Evolutionary conservation across 2,113 vertebrate genomes (phyloP).

Genomic region (Rhynchomys soricoides): DNA sequence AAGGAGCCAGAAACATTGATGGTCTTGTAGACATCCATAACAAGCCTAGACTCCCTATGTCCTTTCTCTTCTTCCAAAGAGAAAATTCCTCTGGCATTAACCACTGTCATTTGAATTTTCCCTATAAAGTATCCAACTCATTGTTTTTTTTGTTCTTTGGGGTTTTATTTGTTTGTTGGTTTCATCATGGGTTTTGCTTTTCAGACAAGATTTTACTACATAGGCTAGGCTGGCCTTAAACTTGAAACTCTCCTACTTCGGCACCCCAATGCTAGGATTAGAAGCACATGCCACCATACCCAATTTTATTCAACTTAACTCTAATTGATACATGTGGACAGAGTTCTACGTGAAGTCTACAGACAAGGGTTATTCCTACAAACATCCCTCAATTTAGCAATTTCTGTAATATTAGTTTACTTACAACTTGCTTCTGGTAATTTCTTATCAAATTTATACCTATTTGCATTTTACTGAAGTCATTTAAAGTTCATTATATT

Average conservation of each 20-base stretch:
- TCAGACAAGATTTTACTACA: background rate
- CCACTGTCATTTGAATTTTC: background rate
- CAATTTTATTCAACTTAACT: background rate
- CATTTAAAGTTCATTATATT: background rate
- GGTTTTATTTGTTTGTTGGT: too few species aligned
- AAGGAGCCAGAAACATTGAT: background rate
- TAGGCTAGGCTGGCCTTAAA: background rate
- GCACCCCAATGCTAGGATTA: too few species aligned
- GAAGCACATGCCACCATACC: too few species aligned
- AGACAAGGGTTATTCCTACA: background rate
- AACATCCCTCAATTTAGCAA: background rate
- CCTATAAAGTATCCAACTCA: background rate
- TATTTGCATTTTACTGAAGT: background rate
- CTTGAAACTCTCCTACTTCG: background rate
- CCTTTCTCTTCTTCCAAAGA: background rate
- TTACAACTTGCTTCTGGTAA: background rate
- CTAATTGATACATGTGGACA: background rate
- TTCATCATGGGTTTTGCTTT: too few species aligned
- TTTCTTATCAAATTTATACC: background rate
- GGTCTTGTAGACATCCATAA: background rate
- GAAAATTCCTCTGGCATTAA: background rate
- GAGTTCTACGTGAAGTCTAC: slow-evolving; percentile 4
- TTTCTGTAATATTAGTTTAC: background rate
- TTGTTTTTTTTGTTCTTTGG: too few species aligned
- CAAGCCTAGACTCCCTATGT: background rate